Evolutionary conservation across 2,113 vertebrate genomes (phyloP), one percentile per base, ranked within the genome.

Genomic region (Tachuris rubrigastra): DNA sequence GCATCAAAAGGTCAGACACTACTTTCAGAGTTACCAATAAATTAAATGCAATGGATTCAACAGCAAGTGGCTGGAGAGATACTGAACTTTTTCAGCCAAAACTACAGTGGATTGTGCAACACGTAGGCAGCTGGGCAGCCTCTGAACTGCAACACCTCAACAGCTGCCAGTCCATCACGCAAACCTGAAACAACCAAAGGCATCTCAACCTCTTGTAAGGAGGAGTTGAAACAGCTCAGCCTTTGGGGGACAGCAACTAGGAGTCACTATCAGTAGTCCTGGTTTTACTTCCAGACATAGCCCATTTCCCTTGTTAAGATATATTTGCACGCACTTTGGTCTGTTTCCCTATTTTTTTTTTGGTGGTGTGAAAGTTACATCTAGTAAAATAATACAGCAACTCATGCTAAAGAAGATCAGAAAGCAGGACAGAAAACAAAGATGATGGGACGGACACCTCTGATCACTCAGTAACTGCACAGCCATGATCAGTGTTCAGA

Each of bases 141-240:
- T 76, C 37, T 65, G 71, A 85, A 50, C 30, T 21, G 35, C 21
- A 49, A 49, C 42, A 30, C 8, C 17, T 77, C 2, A 5, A 50
- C 39, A 90, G n/a, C n/a, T 83, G 67, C 31, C 3, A 0, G 37
- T 50, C 63, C 37, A 44, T 46, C 72, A 58, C 27, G 41, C 68
- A 82, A 90, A 78, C 44, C 37, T 72, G 79, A 63, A 95, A 72
- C 52, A 90, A 72, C 14, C 44, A 47, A 35, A 72, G 28, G 62
- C 63, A 58, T 55, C 56, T 0, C 0, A 20, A 56, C 3, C 17
- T 80, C 67, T 31, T 0, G 6, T 27, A 42, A 69, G 24, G 35
- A 88, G 31, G 58, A 78, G 44, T 0, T 56, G 56, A 73, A 89
- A 46, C 31, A 53, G 41, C 19, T 78, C 56, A 81, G 73, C 24